Evolutionary conservation across 2,113 vertebrate species (phyloP).

Genomic region (Lethenteron camtschaticum): DNA sequence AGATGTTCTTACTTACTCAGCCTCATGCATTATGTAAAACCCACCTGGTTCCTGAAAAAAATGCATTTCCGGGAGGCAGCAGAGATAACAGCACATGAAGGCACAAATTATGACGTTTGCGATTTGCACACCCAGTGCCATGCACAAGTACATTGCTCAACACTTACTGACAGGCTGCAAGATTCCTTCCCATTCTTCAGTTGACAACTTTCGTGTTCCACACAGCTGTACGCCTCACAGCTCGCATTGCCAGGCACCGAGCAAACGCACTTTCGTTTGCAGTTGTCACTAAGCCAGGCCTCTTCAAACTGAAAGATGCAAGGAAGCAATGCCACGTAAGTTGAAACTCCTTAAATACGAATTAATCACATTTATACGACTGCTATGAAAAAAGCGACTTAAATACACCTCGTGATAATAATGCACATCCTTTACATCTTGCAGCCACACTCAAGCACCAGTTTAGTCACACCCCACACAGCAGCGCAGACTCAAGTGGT

Average conservation of each 20-base stretch:
- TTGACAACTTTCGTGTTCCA: constrained; percentile 21
- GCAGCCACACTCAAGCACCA: too few species aligned
- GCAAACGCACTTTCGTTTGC: constrained; percentile 25
- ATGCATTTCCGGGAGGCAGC: too few species aligned
- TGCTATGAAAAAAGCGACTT: not conserved
- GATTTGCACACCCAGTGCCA: too few species aligned
- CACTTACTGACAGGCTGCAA: constrained; percentile 33
- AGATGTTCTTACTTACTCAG: too few species aligned
- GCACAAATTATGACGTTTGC: too few species aligned
- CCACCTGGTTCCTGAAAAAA: too few species aligned
- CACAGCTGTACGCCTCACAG: constrained; percentile 25
- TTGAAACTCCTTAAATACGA: not conserved
- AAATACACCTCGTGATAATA: not conserved
- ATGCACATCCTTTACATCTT: not conserved
- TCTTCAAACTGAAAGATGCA: constrained; percentile 26
- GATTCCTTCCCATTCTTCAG: constrained; percentile 19
- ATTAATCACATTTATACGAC: too few species aligned
- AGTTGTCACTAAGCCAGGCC: constrained; percentile 28
- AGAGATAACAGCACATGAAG: too few species aligned
- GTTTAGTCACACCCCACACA: not conserved
- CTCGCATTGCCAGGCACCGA: constrained; percentile 14
- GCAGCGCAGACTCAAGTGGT: too few species aligned
- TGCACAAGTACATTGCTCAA: too few species aligned
- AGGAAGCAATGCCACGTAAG: not conserved
- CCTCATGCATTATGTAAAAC: too few species aligned